Evolutionary conservation across 2,888 invertebrate genomes (phyloP).

Genomic region (Hirtodrosophila histrioides): DNA sequence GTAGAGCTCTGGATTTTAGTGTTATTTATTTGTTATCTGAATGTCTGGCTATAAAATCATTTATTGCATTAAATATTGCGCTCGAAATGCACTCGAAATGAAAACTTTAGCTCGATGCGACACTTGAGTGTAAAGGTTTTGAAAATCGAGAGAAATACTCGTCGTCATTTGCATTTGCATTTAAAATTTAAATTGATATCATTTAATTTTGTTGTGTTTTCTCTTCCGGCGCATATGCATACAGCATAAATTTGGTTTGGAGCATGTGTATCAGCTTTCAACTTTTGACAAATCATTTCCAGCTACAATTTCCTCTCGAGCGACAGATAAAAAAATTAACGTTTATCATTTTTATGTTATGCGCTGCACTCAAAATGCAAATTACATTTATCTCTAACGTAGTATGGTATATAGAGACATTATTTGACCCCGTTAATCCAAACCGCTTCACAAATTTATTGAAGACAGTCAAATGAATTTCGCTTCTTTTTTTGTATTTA

Average conservation of each 20-base stretch:
- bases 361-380: slow-evolving; percentile 69
- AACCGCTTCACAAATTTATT: slow-evolving; percentile 14
- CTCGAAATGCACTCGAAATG: slow-evolving; percentile 24
- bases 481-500: slow-evolving; percentile 8
- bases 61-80: slow-evolving; percentile 26
- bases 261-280: slow-evolving; percentile 40
- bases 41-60: slow-evolving; percentile 16
- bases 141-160: slow-evolving; percentile 8
- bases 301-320: slow-evolving; percentile 59
- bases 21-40: not conserved
- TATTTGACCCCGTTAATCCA: slow-evolving; percentile 27
- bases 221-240: slow-evolving; percentile 55
- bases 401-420: slow-evolving; percentile 59
- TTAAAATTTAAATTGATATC: slow-evolving; percentile 52
- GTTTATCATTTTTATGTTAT: slow-evolving; percentile 68
- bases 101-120: slow-evolving; percentile 17
- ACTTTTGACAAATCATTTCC: slow-evolving; percentile 76
- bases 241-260: slow-evolving; percentile 2
- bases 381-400: slow-evolving; percentile 36
- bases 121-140: slow-evolving; percentile 20
- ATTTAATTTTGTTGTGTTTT: slow-evolving; percentile 61
- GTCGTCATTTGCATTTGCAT: slow-evolving; percentile 32
- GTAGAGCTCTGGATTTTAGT: slow-evolving; percentile 13
- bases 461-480: slow-evolving; percentile 3
- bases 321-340: slow-evolving; percentile 63